Conservation (phyloP, 1,140 invertebrate genomes). For the Anadara kagoshimensis region DNA sequence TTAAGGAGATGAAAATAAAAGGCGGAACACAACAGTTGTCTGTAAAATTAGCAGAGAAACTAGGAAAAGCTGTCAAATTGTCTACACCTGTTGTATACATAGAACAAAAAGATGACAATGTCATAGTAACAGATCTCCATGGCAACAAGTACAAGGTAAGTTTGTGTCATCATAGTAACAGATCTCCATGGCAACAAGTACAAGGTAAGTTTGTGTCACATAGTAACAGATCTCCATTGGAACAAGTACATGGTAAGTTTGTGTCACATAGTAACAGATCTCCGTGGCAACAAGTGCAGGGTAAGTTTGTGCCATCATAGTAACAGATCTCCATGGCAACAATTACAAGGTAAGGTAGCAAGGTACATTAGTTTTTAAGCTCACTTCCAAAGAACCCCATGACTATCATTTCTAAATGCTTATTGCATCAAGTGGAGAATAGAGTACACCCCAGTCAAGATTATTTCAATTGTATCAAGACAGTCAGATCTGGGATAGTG, state of each 20-base stretch:
- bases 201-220: background rate
- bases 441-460: too few species aligned
- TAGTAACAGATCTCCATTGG: background rate
- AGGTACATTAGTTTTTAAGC: too few species aligned
- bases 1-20: background rate
- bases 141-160: conserved; percentile 10
- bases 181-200: background rate
- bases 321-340: too few species aligned
- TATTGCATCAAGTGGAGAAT: too few species aligned
- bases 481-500: too few species aligned
- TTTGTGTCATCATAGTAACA: background rate
- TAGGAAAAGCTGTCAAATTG: background rate
- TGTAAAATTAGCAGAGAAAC: background rate
- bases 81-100: conserved; percentile 3
- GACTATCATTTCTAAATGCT: too few species aligned
- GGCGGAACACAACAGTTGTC: background rate
- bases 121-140: background rate
- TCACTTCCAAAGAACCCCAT: too few species aligned
- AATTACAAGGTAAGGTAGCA: too few species aligned
- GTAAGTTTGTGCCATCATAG: too few species aligned
- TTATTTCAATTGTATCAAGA: too few species aligned
- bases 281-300: background rate
- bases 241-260: conserved; percentile 7
- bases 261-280: background rate
- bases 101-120: background rate